Percentiles rank a stretch among this genome's conserved stretches.
phyloP scores from a whole-genome alignment of 2,113 vertebrate species.

The Hirundichthys speculiger region DNA sequence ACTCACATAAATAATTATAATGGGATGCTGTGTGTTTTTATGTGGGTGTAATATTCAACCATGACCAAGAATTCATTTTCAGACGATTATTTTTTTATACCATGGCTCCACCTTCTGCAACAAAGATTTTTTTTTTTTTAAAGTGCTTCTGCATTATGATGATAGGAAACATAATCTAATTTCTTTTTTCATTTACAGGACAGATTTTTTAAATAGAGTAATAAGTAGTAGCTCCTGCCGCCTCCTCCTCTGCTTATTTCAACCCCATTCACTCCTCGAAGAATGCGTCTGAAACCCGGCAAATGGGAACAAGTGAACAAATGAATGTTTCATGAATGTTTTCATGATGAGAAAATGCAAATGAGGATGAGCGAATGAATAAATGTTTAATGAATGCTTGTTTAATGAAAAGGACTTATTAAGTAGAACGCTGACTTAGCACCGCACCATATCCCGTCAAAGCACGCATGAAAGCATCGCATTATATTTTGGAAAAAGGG shows the following conservation, averaged over 20 bases:
- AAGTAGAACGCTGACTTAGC: constrained; percentile 76
- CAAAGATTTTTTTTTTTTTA: constrained; percentile 32
- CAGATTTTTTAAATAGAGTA: constrained; percentile 61
- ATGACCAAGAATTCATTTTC: constrained; percentile 27
- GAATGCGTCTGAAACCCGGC: constrained; percentile 58
- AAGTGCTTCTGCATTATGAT: constrained; percentile 45
- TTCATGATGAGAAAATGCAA: constrained; percentile 78
- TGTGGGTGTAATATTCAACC: constrained; percentile 33
- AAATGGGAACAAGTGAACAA: constrained; percentile 77
- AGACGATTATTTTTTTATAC: constrained; percentile 32
- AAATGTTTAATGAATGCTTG: constrained; percentile 79
- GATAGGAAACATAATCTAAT: constrained; percentile 64
- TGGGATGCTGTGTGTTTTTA: constrained; percentile 18
- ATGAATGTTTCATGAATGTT: constrained; percentile 80
- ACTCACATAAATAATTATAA: constrained; percentile 19
- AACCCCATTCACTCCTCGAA: constrained; percentile 51
- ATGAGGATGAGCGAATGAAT: constrained; percentile 77
- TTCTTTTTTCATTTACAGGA: constrained; percentile 68
- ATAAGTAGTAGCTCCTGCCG: constrained; percentile 49
- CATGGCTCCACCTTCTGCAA: constrained; percentile 38
- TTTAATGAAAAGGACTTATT: constrained; percentile 82
- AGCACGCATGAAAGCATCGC: constrained; percentile 56
- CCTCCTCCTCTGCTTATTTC: constrained; percentile 28
- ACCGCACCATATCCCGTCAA: constrained; percentile 38
- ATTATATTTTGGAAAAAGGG: constrained; percentile 61